Evolutionary conservation across 2,888 invertebrate genomes (phyloP).

Genomic region (Panopea generosa): DNA sequence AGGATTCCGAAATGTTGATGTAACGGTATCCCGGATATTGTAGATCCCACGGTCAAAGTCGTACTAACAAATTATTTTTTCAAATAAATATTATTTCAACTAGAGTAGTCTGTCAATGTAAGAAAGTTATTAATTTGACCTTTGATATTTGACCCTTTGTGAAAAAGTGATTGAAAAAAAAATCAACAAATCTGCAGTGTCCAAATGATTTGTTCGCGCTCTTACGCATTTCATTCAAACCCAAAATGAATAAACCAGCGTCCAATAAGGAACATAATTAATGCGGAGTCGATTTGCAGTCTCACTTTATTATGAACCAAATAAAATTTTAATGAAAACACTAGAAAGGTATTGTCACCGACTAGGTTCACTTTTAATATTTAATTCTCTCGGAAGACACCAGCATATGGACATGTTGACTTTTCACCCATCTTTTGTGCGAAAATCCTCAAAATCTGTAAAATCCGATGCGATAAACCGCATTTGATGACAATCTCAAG

Average conservation of each 20-base stretch:
- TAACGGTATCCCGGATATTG: too few species aligned
- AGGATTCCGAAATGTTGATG: too few species aligned
- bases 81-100: too few species aligned
- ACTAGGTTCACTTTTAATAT: slow-evolving; percentile 45
- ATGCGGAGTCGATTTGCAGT: too few species aligned
- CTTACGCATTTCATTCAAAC: too few species aligned
- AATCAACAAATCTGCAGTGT: slow-evolving; percentile 2
- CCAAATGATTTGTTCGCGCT: slow-evolving; percentile 6
- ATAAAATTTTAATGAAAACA: too few species aligned
- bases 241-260: too few species aligned
- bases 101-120: too few species aligned
- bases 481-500: slow-evolving; percentile 35
- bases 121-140: slow-evolving; percentile 20
- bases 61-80: too few species aligned
- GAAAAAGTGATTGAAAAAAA: neutral
- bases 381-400: slow-evolving; percentile 25
- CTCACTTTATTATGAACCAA: too few species aligned
- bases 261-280: too few species aligned
- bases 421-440: slow-evolving; percentile 28
- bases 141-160: neutral
- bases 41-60: too few species aligned
- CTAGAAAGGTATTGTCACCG: slow-evolving; percentile 14
- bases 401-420: slow-evolving; percentile 61
- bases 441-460: slow-evolving; percentile 24
- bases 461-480: slow-evolving; percentile 17